Evolutionary conservation across 2,888 invertebrate genomes (phyloP).

Genomic region (Entomobrya multifasciata): DNA sequence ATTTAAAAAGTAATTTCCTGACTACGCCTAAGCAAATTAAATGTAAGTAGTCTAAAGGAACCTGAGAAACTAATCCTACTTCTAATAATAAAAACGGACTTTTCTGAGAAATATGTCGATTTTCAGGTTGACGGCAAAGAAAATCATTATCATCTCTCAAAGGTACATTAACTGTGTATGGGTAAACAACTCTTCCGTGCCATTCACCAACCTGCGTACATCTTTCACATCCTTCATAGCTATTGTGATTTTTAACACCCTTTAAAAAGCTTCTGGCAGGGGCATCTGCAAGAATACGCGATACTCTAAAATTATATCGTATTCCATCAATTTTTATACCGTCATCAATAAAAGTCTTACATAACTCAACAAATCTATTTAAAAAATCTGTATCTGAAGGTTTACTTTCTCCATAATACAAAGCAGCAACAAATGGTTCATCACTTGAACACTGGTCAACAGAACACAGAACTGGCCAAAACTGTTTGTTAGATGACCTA

Average conservation of each 20-base stretch:
- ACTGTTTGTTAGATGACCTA: constrained; percentile 36
- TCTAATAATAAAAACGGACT: constrained; percentile 6
- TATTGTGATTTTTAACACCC: constrained; percentile 43
- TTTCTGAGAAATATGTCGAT: not conserved
- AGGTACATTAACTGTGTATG: not conserved
- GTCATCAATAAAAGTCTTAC: not conserved
- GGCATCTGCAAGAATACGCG: constrained; percentile 47
- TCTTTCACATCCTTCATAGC: constrained; percentile 50
- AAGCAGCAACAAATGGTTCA: constrained; percentile 6
- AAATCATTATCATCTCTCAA: not conserved
- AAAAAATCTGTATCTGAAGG: constrained; percentile 35
- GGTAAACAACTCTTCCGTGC: constrained; percentile 43
- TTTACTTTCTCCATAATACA: constrained; percentile 44
- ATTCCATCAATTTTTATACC: not conserved
- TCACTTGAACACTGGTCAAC: constrained; percentile 26
- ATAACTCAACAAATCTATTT: not conserved
- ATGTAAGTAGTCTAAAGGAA: constrained; percentile 57
- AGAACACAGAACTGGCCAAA: constrained; percentile 52
- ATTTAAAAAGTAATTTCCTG: not conserved
- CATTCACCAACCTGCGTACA: constrained; percentile 36
- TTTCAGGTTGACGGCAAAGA: too few species aligned
- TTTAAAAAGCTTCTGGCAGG: constrained; percentile 50
- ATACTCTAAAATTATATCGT: constrained; percentile 17
- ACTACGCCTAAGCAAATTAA: constrained; percentile 49
- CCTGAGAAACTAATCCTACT: constrained; percentile 23